Percentiles rank a stretch among this genome's conserved stretches.
phyloP scores from a whole-genome alignment of 2,113 vertebrate genomes.

The Rhynchomys soricoides region DNA sequence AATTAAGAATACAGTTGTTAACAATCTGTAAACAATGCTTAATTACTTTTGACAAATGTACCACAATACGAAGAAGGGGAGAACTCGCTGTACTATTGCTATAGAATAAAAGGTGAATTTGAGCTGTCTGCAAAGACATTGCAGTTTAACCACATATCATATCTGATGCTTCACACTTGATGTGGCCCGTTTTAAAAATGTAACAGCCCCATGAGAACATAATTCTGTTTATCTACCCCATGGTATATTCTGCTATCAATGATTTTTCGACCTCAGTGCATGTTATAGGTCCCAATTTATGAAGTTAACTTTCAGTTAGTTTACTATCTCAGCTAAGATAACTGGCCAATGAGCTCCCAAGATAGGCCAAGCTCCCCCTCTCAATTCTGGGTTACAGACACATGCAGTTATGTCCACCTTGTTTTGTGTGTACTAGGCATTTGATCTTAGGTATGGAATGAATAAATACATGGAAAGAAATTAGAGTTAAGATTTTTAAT shows the following conservation, averaged over 20 bases:
- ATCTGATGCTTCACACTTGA: background rate
- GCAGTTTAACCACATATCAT: background rate
- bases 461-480: background rate
- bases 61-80: background rate
- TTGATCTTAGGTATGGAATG: background rate
- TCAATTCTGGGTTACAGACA: background rate
- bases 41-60: conserved; percentile 33
- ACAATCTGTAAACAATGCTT: background rate
- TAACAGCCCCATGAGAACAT: background rate
- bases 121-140: background rate
- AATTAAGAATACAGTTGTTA: background rate
- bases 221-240: background rate
- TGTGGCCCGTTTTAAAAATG: background rate
- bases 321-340: background rate
- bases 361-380: background rate
- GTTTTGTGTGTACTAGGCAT: background rate
- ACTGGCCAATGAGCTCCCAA: too few species aligned
- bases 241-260: background rate
- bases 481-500: background rate
- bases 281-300: background rate
- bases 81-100: background rate
- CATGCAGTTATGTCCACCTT: too few species aligned
- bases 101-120: background rate
- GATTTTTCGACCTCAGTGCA: background rate
- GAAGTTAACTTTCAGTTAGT: too few species aligned